Evolutionary conservation across 2,888 invertebrate genomes (phyloP), one percentile per base, ranked within the genome.

Genomic region (Luperina nickerlii): DNA sequence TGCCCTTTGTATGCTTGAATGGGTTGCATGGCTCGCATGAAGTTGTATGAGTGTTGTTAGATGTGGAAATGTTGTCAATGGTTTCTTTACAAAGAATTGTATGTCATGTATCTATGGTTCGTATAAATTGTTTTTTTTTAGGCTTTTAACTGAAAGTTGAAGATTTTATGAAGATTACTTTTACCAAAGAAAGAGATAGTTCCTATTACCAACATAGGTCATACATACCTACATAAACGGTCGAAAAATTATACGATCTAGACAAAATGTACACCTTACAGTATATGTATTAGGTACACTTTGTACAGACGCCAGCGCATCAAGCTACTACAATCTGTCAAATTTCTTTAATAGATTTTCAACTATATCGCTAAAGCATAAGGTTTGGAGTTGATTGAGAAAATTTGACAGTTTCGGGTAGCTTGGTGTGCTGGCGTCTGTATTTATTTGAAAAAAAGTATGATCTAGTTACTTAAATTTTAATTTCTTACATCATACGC

Each of bases 1-100:
- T 91, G 88, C 88, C 85, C 90, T 92, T 93, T 93, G 90, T 90
- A 76, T 82, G 83, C 71, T 75, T 85, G 78, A 89, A 89, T 85
- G 74, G 57, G 74, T 74, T 79, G 74, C 76, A 82, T 82, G 63
- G 74, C 72, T 70, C 65, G 76, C 72, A 82, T 82, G 70, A 62
- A 79, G 79, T 76, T 76, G 68, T 84, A 87, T 78, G 77, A 70
- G 76, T 42, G 42, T 42, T 57, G 74, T 69, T 74, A 32, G 75
- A 76, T 87, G 68, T 77, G 68, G 72, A 85, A 76, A 82, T 77
- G 60, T 74, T 74, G 68, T 76, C 73, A 76, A 84, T 84, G 84
- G 80, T 62, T 76, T 38, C 32, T 27, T 20, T 65, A 74, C 60
- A 71, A 62, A 67, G 18, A 66, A 32, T 78, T 1, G 38, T 74